A percentile compares a stretch with the other conserved stretches of the same genome.
phyloP scores from a whole-genome alignment of 2,888 invertebrate genomes.

The Oxytorus armatus region DNA sequence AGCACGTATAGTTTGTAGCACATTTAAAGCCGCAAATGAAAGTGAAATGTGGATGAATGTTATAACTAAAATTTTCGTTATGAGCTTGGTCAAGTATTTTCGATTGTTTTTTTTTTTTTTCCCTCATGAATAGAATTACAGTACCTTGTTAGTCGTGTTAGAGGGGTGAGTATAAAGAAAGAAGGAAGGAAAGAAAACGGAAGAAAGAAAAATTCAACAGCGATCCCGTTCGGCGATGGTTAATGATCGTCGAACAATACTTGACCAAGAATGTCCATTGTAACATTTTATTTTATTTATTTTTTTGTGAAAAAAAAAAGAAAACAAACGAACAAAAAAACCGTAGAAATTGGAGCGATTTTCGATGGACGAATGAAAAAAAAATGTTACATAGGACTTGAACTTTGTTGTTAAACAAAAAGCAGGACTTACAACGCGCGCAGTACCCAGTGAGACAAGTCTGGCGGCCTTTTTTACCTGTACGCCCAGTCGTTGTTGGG shows the following conservation, averaged over 20 bases:
- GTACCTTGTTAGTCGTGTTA: constrained; percentile 68
- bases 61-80: constrained; percentile 80
- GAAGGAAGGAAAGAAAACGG: constrained; percentile 4
- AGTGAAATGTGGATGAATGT: constrained; percentile 81
- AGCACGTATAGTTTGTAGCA: constrained; percentile 75
- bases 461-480: constrained; percentile 90
- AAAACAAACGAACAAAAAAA: too few relatives aligned
- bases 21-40: constrained; percentile 84
- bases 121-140: constrained; percentile 29
- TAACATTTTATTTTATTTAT: constrained; percentile 77
- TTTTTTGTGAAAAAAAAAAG: too few relatives aligned
- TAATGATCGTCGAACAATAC: constrained; percentile 75
- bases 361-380: constrained; percentile 43
- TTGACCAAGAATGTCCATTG: constrained; percentile 82
- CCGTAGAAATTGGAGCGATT: constrained; percentile 1
- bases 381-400: constrained; percentile 79
- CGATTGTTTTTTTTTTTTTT: constrained; percentile 20
- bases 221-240: constrained; percentile 52
- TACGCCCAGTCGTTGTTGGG: constrained; percentile 91
- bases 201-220: constrained; percentile 19
- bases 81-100: constrained; percentile 83
- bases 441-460: constrained; percentile 84
- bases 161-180: constrained; percentile 15
- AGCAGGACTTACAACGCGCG: constrained; percentile 85
- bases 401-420: constrained; percentile 82